phyloP scores from a whole-genome alignment of 1,140 invertebrate species.

The Aphis craccivora region DNA sequence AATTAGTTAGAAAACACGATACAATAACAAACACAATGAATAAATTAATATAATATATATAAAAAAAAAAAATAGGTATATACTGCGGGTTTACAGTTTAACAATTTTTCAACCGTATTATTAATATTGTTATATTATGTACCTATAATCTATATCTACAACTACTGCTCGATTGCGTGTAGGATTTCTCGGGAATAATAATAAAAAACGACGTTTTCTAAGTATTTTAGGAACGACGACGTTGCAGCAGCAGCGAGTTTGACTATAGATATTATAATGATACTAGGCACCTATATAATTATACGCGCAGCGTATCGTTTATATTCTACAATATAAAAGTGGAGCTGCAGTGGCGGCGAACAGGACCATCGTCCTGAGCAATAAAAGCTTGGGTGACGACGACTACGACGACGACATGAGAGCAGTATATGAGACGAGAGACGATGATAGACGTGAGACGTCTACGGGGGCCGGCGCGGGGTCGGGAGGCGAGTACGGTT shows the following conservation, averaged over 20 bases:
- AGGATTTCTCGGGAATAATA: background rate
- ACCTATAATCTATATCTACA: background rate
- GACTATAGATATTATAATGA: background rate
- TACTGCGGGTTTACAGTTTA: background rate
- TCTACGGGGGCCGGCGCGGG: background rate
- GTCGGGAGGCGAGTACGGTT: background rate
- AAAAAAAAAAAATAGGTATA: too few relatives aligned
- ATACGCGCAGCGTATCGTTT: background rate
- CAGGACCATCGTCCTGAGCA: background rate
- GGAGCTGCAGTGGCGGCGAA: background rate
- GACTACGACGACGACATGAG: background rate
- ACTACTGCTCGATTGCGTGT: background rate
- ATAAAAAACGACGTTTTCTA: background rate
- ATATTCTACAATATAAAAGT: background rate
- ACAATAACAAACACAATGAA: background rate
- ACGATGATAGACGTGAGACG: background rate
- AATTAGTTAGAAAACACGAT: background rate
- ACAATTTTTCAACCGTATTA: background rate
- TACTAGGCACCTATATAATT: background rate
- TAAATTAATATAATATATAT: background rate
- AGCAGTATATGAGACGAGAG: background rate
- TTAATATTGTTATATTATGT: background rate
- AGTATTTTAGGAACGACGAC: background rate
- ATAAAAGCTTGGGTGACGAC: conserved; percentile 33
- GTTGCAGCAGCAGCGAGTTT: background rate